Conservation (phyloP, 2,797 vertebrate species). For the Liparis tanakae region DNA sequence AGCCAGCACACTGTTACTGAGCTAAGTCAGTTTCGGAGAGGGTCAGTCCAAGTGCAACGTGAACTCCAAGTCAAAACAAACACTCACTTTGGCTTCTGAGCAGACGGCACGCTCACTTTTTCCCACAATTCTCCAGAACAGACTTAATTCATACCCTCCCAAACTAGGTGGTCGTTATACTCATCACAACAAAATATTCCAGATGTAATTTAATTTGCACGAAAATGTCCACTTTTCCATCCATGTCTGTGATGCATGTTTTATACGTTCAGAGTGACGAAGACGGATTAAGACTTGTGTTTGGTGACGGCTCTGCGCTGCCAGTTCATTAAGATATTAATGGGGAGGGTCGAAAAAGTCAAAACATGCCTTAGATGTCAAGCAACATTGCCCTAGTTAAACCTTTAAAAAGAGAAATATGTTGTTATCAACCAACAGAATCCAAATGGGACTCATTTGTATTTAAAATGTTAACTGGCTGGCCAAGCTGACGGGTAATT, state of each 20-base stretch:
- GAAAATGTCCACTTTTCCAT: constrained; percentile 50
- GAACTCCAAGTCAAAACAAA: constrained; percentile 81
- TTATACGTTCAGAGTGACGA: constrained; percentile 54
- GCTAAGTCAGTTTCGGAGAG: constrained; percentile 64
- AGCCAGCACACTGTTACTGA: constrained; percentile 70
- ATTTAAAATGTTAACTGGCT: constrained; percentile 72
- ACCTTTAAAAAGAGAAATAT: constrained; percentile 39
- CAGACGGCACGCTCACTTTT: constrained; percentile 64
- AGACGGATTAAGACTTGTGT: constrained; percentile 55
- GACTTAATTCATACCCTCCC: constrained; percentile 62
- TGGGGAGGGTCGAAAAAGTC: constrained; percentile 54
- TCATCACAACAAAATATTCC: constrained; percentile 65
- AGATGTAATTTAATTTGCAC: constrained; percentile 61
- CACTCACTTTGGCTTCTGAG: constrained; percentile 72
- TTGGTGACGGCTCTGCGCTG: constrained; percentile 38
- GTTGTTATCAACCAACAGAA: constrained; percentile 74
- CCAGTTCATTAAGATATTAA: constrained; percentile 57
- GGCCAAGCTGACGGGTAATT: constrained; percentile 86
- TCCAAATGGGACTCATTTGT: constrained; percentile 85
- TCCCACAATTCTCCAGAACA: constrained; percentile 69
- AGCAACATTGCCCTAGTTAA: constrained; percentile 52
- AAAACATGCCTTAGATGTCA: constrained; percentile 65
- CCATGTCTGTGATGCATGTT: constrained; percentile 38
- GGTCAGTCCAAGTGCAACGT: constrained; percentile 77
- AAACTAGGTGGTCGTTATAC: constrained; percentile 68